phyloP scores from a whole-genome alignment of 2,888 invertebrate species.

The Rhopalosiphum nymphaeae region DNA sequence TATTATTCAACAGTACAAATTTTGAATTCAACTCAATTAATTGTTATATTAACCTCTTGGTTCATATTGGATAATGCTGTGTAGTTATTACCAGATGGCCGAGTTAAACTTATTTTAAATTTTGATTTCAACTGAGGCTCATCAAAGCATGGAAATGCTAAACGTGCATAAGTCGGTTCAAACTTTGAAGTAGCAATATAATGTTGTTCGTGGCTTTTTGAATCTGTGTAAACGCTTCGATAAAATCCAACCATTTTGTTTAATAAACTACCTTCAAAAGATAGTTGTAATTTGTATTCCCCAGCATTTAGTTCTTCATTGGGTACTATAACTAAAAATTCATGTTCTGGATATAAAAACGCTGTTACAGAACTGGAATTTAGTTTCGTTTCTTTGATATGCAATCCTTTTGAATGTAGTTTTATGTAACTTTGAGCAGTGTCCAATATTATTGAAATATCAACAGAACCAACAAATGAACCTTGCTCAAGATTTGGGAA shows the following conservation, averaged over 20 bases:
- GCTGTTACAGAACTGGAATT: constrained; percentile 69
- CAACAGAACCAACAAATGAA: constrained; percentile 74
- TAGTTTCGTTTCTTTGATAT: constrained; percentile 71
- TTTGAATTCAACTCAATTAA: background rate
- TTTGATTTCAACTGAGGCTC: constrained; percentile 92
- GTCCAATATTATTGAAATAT: constrained; percentile 72
- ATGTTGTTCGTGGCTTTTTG: constrained; percentile 73
- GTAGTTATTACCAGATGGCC: constrained; percentile 78
- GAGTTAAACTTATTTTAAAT: constrained; percentile 82
- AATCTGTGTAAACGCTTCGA: constrained; percentile 73
- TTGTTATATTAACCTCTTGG: constrained; percentile 73
- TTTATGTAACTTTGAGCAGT: constrained; percentile 72
- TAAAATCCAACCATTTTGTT: constrained; percentile 77
- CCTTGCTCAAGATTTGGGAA: constrained; percentile 77
- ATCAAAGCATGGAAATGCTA: constrained; percentile 96
- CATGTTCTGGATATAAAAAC: constrained; percentile 68
- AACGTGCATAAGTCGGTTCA: constrained; percentile 93
- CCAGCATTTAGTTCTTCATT: constrained; percentile 68
- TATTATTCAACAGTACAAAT: background rate
- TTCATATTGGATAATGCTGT: constrained; percentile 92
- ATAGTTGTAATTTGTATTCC: constrained; percentile 71
- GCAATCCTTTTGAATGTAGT: constrained; percentile 77
- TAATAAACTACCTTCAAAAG: constrained; percentile 74
- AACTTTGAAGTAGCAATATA: constrained; percentile 92
- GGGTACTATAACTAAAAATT: constrained; percentile 68